Evolutionary conservation across 2,797 vertebrate genomes (phyloP), one percentile per base, ranked within the genome.

Genomic region (Yasuhikotakia modesta): DNA sequence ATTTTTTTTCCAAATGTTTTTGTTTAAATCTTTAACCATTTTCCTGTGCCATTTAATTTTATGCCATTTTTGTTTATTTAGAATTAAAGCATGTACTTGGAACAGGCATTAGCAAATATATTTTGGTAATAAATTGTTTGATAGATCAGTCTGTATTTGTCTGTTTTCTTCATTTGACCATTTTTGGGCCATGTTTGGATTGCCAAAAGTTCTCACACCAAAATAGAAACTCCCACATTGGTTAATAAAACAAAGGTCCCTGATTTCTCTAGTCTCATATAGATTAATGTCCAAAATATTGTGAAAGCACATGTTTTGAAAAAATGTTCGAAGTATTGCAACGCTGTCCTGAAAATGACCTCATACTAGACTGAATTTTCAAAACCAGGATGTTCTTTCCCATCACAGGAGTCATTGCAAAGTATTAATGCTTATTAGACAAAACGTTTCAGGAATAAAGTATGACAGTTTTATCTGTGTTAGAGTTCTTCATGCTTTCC

Each of bases 401-500:
- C 12, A 24, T 13, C 3, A 12, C 4, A 17, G 10, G 46, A 57
- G 55, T 4, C 1, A 5, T 57, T 22, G 45, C 57, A 63, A 17
- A 6, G 7, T 27, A 24, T 17, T 17, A 52, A 35, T 22, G 8
- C 3, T 1, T 71, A 24, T 45, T 50, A 60, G 55, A 43, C 14
- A 19, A 24, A 16, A 48, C 14, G 22, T 52, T 58, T 58, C 6
- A 2, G 19, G 21, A 8, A 35, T 21, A 11, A 48, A 73, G 35
- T 39, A 39, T 39, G 53, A 48, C 64, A 17, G 74, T 68, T 17
- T 48, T 35, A 76, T 60, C 74, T 55, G 3, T 75, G 32, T 21
- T 0, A 50, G 8, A 48, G 53, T 46, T 22, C 52, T 53, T 76
- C 22, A 68, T 50, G 43, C n/a, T 35, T 76, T 58, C 16, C 65